Base-by-base conservation (phyloP, 2,113 vertebrate genomes). In the Apaloderma vittatum region DNA sequence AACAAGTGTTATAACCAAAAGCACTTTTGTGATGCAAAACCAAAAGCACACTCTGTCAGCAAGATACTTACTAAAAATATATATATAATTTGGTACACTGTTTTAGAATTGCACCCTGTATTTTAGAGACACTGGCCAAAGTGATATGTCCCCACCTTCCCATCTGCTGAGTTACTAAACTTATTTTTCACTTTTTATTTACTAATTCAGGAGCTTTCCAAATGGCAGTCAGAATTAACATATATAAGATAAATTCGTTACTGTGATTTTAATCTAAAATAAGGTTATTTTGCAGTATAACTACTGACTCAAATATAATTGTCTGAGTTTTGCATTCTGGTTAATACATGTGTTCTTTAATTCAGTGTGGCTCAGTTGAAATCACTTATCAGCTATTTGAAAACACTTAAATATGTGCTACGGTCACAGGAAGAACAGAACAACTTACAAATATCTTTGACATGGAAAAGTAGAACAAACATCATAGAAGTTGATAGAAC, bases 161-260 rank as follows among this genome's bases (percentile, higher is more conserved):
- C 43, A 63, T 11, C 43, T 58, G 46, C 23, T 81, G 17, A 73
- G 19, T 61, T 77, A 74, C 11, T 63, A 15, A 20, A 72, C 48
- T 78, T 63, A 46, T 66, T 62, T 95, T 88, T 77, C 17, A 73
- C 30, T 94, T 76, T 68, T 68, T 74, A 68, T 72, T 94, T 59
- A 29, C 17, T 82, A 57, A 68, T 59, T 72, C 37, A 48, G 27
- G 12, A 57, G 4, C 6, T 63, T 91, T 72, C 62, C 48, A 54
- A 68, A 86, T 0, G 15, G 36, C 15, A 86, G 17, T 76, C 51
- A 85, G 4, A 86, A 90, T 8, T 59, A 12, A 70, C 13, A 63
- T 37, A 52, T 0, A 36, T 34, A 34, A 10, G 4, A 68, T 37
- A 55, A 67, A 57, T 65, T 59, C 4, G 29, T 61, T 67, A 78